A percentile compares a stretch with the other conserved stretches of the same genome.
phyloP scores from a whole-genome alignment of 2,888 invertebrate species.

The Drosophila quasianomalipes region DNA sequence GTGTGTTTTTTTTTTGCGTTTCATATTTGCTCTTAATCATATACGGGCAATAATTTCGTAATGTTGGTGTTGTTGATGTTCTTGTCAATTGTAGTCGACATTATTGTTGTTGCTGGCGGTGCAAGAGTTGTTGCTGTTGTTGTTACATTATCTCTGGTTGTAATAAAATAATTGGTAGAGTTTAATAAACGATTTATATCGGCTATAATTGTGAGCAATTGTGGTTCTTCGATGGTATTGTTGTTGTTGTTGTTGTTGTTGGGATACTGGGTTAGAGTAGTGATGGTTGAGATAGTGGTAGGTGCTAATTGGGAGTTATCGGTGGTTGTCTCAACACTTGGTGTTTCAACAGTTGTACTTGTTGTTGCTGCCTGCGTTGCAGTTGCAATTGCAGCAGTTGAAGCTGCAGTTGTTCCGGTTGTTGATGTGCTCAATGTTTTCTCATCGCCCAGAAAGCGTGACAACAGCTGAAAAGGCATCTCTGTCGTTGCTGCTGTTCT shows the following conservation, averaged over 20 bases:
- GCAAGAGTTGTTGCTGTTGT: conserved; percentile 57
- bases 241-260: conserved; percentile 34
- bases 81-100: conserved; percentile 59
- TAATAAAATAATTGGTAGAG: conserved; percentile 85
- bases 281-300: conserved; percentile 34
- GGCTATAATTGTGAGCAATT: conserved; percentile 82
- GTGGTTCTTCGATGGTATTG: conserved; percentile 81
- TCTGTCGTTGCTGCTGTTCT: conserved; percentile 21
- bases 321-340: conserved; percentile 32
- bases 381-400: conserved; percentile 35
- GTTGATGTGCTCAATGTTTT: conserved; percentile 25
- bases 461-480: conserved; percentile 32
- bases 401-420: conserved; percentile 24
- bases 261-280: conserved; percentile 51
- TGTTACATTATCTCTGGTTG: conserved; percentile 84
- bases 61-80: conserved; percentile 68
- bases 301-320: conserved; percentile 47
- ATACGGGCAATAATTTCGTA: conserved; percentile 80
- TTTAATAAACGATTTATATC: conserved; percentile 85
- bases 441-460: conserved; percentile 51
- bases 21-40: conserved; percentile 56
- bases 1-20: neutral
- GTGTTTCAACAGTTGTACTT: conserved; percentile 2
- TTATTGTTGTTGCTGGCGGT: conserved; percentile 50
- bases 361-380: conserved; percentile 34